Percentiles rank a stretch among this genome's conserved stretches.
phyloP scores from a whole-genome alignment of 2,797 vertebrate species.

The Phrynocephalus forsythii region DNA sequence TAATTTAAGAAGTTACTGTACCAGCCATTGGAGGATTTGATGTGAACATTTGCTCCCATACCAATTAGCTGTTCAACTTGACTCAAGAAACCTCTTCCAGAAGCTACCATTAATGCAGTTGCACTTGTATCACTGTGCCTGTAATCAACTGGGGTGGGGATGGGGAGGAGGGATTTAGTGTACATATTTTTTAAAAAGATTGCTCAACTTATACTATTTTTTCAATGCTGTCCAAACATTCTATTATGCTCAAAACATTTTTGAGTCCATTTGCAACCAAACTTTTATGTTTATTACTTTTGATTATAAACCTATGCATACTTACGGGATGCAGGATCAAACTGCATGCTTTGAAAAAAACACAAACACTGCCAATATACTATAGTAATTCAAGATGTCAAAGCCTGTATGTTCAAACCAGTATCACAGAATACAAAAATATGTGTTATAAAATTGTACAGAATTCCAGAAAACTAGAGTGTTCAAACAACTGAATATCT shows the following conservation, averaged over 20 bases:
- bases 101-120: slow-evolving; percentile 91
- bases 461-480: neutral
- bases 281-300: slow-evolving; percentile 11
- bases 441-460: neutral
- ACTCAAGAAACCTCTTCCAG: slow-evolving; percentile 88
- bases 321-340: neutral
- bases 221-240: neutral
- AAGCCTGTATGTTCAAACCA: neutral
- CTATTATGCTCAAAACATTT: neutral
- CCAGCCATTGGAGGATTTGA: slow-evolving; percentile 93
- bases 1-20: slow-evolving; percentile 61
- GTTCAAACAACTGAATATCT: neutral
- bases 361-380: neutral
- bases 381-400: neutral
- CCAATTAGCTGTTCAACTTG: slow-evolving; percentile 91
- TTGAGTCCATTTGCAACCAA: neutral
- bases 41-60: slow-evolving; percentile 88
- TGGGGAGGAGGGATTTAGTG: slow-evolving; percentile 12
- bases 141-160: slow-evolving; percentile 86
- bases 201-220: slow-evolving; percentile 8
- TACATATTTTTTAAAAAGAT: slow-evolving; percentile 19
- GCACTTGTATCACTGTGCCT: slow-evolving; percentile 90
- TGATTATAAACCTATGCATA: neutral
- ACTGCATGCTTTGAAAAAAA: neutral
- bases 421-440: neutral